Evolutionary conservation across 2,888 invertebrate species (phyloP).

Genomic region (Pristionchus exspectatus): DNA sequence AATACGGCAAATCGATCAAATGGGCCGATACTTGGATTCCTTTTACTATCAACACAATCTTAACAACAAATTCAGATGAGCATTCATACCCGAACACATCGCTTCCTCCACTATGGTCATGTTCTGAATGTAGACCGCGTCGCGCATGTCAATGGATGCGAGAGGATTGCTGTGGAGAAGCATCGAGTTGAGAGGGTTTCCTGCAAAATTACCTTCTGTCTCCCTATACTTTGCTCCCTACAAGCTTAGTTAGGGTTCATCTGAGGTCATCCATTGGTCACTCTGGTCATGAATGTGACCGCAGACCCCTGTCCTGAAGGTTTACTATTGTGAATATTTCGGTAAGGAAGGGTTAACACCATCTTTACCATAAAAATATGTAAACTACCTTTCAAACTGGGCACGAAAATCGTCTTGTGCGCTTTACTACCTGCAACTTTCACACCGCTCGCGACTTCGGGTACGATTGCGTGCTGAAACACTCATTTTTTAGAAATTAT

Average conservation of each 20-base stretch:
- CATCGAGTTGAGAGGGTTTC: constrained; percentile 40
- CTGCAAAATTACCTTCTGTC: background rate
- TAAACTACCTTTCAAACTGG: constrained; percentile 8
- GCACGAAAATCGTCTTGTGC: constrained; percentile 22
- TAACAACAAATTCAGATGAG: too few relatives aligned
- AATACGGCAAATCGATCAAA: too few relatives aligned
- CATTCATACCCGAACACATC: constrained; percentile 10
- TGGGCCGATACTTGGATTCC: too few relatives aligned
- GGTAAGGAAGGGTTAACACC: background rate
- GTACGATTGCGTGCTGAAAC: constrained; percentile 19
- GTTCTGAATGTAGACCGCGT: constrained; percentile 40
- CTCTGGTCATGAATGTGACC: too few relatives aligned
- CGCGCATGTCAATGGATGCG: background rate
- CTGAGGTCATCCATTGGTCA: too few relatives aligned
- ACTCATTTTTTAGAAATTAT: background rate
- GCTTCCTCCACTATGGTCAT: constrained; percentile 14
- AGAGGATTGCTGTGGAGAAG: background rate
- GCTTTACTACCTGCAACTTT: constrained; percentile 9
- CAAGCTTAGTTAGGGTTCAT: too few relatives aligned
- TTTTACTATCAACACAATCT: too few relatives aligned
- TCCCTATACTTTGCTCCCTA: background rate
- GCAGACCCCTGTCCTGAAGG: too few relatives aligned
- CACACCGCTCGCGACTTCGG: background rate
- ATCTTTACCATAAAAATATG: background rate
- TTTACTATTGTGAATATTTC: too few relatives aligned